Evolutionary conservation across 2,113 vertebrate genomes (phyloP), one percentile per base, ranked within the genome.

Genomic region (Balaenoptera acutorostrata): DNA sequence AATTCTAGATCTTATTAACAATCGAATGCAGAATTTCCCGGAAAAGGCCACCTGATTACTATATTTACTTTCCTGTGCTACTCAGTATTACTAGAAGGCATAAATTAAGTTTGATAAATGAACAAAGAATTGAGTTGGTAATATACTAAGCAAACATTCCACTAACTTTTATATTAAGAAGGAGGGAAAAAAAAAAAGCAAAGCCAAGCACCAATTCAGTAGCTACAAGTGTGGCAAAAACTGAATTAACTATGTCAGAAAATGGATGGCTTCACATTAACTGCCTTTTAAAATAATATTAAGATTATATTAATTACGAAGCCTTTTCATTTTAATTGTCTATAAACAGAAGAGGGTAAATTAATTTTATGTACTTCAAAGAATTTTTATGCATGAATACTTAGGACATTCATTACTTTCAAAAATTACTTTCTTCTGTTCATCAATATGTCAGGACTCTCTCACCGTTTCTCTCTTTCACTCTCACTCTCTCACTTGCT

Each of bases 21-120:
- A 92, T 36, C 74, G 95, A 80, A 83, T 97, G 13, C 59, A 96
- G 64, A 55, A 94, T 95, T 97, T 98, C 93, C 90, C 93, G 81
- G 10, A 97, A 77, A 61, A 98, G 78, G 93, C 29, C 78, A 63
- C 96, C 92, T 52, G 89, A n/a, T 93, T 90, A 93, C 69, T 95
- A 4, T 59, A 63, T 97, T 98, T 98, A 89, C 25, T 96, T 98
- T 81, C 92, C 91, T 97, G 27, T 80, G 20, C 14, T 72, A 94
- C 94, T 97, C 88, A 95, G 52, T 88, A 41, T 97, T 96, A 92
- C 64, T 98, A 93, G 88, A 97, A 98, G 92, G 18, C 41, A 92
- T 13, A 49, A 98, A 98, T 98, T 98, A 98, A 93, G 93, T 33
- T 77, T 94, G 90, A 97, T 96, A 98, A 98, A 98, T 93, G 90